These are phyloP conservation scores for Akabosia matsudoensis DNA, from an alignment of 1,140 invertebrate genomes.

Conservation along the genomic window DNA sequence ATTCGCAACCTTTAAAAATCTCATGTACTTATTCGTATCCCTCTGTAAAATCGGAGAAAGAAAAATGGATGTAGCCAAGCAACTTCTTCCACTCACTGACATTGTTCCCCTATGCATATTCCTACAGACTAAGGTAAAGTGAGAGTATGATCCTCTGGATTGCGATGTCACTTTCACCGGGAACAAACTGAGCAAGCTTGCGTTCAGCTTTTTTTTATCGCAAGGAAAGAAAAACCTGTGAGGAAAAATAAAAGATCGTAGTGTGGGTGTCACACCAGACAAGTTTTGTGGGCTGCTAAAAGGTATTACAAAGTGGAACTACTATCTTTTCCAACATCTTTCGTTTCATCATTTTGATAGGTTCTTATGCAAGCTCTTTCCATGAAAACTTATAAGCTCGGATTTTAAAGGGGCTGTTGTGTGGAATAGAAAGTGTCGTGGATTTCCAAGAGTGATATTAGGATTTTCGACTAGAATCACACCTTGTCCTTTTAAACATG, in stretches of 20 bases:
- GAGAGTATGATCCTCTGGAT: too few relatives aligned
- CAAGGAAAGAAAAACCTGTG: too few relatives aligned
- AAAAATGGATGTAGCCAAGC: too few relatives aligned
- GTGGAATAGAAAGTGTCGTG: background rate
- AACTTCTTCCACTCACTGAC: too few relatives aligned
- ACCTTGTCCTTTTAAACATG: background rate
- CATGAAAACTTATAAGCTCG: conserved; percentile 1
- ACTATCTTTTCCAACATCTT: background rate
- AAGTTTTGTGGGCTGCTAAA: conserved; percentile 1
- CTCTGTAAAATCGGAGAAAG: too few relatives aligned
- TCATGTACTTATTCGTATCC: conserved; percentile 2
- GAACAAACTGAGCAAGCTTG: too few relatives aligned
- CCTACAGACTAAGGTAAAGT: too few relatives aligned
- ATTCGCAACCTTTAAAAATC: conserved; percentile 21
- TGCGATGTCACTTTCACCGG: too few relatives aligned
- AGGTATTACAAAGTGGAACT: conserved; percentile 1
- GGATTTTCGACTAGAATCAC: conserved; percentile 13
- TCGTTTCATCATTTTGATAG: background rate
- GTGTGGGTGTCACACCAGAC: too few relatives aligned
- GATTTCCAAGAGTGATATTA: background rate
- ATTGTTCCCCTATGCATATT: too few relatives aligned
- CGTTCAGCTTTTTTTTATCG: too few relatives aligned
- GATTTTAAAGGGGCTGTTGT: background rate
- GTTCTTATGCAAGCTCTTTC: background rate
- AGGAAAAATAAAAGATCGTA: too few relatives aligned